These are phyloP conservation scores for Nettapus auritus DNA, from an alignment of 2,113 vertebrate species.

Conservation along the genomic window DNA sequence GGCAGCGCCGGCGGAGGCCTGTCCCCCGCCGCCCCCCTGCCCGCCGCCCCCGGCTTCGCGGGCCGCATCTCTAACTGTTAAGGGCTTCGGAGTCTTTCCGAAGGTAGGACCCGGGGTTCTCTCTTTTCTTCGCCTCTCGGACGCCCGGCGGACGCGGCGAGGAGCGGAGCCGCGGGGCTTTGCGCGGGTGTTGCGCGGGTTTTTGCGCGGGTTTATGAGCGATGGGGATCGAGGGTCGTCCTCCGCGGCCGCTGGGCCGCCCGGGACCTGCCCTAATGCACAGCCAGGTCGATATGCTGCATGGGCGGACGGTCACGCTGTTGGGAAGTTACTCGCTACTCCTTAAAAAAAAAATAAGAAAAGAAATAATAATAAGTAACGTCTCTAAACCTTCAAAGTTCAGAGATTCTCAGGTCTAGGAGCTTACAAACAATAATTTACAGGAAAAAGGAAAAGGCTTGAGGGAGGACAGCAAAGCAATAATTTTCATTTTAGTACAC, in stretches of 20 bases:
- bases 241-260: not conserved
- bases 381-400: slow-evolving; percentile 62
- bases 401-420: slow-evolving; percentile 79
- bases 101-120: slow-evolving; percentile 76
- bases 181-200: slow-evolving; percentile 2
- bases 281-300: slow-evolving; percentile 61
- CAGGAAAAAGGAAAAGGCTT: slow-evolving; percentile 29
- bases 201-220: slow-evolving; percentile 34
- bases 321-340: slow-evolving; percentile 29
- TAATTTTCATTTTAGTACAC: slow-evolving; percentile 71
- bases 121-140: not conserved
- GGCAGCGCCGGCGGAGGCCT: slow-evolving; percentile 61
- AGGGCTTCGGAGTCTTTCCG: slow-evolving; percentile 67
- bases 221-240: not conserved
- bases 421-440: slow-evolving; percentile 51
- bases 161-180: not conserved
- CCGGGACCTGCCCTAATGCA: slow-evolving; percentile 77
- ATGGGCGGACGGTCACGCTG: not conserved
- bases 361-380: slow-evolving; percentile 6
- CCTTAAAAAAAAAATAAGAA: not conserved
- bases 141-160: not conserved
- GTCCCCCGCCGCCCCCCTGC: slow-evolving; percentile 62
- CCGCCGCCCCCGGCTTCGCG: slow-evolving; percentile 78
- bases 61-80: slow-evolving; percentile 89
- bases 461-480: slow-evolving; percentile 68